Percentiles rank a stretch among this genome's conserved stretches.
phyloP scores from a whole-genome alignment of 2,888 invertebrate species.

The Toxonevra muliebris region DNA sequence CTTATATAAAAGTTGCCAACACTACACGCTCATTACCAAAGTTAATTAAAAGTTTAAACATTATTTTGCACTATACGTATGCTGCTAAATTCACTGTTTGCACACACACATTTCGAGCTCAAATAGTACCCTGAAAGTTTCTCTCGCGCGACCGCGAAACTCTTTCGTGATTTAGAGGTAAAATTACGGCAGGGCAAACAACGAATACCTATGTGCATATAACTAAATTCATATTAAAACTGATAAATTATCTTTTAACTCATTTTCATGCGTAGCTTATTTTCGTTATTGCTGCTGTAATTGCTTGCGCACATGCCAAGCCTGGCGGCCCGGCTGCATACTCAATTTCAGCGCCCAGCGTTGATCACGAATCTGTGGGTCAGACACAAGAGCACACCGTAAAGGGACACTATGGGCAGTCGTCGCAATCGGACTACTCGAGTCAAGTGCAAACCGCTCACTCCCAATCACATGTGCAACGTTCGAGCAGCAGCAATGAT shows the following conservation, averaged over 20 bases:
- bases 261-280: conserved; percentile 49
- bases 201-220: no score
- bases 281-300: conserved; percentile 57
- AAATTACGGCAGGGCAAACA: no score
- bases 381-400: conserved; percentile 64
- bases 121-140: no score
- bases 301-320: conserved; percentile 58
- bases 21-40: background rate
- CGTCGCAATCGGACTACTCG: conserved; percentile 63
- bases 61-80: background rate
- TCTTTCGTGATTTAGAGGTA: no score
- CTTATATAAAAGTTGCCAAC: no score
- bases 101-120: no score
- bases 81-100: background rate
- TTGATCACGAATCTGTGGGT: conserved; percentile 63
- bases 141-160: no score
- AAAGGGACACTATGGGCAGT: conserved; percentile 64
- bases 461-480: conserved; percentile 63
- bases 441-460: conserved; percentile 64
- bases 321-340: conserved; percentile 64
- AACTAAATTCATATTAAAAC: no score
- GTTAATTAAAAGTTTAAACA: conserved; percentile 27
- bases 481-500: conserved; percentile 63
- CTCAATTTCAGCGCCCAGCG: conserved; percentile 62
- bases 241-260: background rate